Conservation (phyloP, 2,113 vertebrate species). For the Sander vitreus region DNA sequence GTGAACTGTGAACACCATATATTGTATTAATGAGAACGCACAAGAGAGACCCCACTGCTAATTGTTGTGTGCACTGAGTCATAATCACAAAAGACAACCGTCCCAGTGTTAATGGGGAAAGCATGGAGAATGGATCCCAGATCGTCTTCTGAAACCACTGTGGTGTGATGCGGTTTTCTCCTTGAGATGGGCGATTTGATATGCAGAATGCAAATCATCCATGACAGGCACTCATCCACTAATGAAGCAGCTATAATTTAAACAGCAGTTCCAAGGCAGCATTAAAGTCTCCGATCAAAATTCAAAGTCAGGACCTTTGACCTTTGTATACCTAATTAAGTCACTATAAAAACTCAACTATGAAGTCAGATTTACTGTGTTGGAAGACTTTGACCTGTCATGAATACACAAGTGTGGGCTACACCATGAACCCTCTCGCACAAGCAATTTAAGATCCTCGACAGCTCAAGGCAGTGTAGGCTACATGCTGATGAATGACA, state of each 20-base stretch:
- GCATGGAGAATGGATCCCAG: constrained; percentile 50
- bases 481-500: too few relatives aligned
- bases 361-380: constrained; percentile 42
- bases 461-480: constrained; percentile 24
- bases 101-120: constrained; percentile 49
- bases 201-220: constrained; percentile 58
- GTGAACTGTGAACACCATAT: constrained; percentile 43
- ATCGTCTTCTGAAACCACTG: constrained; percentile 29
- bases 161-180: constrained; percentile 32
- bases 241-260: constrained; percentile 63
- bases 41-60: constrained; percentile 39
- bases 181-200: constrained; percentile 59
- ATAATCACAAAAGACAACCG: constrained; percentile 56
- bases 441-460: constrained; percentile 26
- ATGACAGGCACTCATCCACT: constrained; percentile 52
- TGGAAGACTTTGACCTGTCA: constrained; percentile 47
- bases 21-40: constrained; percentile 50
- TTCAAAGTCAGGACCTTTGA: constrained; percentile 55
- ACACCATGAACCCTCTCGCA: neutral
- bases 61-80: constrained; percentile 51
- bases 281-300: constrained; percentile 50
- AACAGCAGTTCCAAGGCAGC: constrained; percentile 31
- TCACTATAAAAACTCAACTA: constrained; percentile 30
- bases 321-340: constrained; percentile 59
- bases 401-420: constrained; percentile 34